A percentile compares a stretch with the other conserved stretches of the same genome.
Conservation (phyloP, 2,113 vertebrate genomes). For the Prinia subflava region DNA sequence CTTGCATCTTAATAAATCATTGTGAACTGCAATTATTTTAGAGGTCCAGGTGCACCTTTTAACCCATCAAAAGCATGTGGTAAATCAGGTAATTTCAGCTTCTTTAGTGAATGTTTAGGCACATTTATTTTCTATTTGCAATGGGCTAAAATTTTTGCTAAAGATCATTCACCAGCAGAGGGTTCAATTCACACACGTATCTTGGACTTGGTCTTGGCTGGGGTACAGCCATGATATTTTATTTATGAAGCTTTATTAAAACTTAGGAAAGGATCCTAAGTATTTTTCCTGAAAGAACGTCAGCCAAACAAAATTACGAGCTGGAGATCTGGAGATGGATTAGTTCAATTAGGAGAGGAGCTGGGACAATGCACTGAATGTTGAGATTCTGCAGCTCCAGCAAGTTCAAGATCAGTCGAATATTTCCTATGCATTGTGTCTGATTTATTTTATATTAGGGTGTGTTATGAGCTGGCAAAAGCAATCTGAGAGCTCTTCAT, state of each 20-base stretch:
- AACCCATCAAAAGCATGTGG: neutral
- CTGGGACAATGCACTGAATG: neutral
- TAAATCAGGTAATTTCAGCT: neutral
- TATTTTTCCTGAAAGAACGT: slow-evolving; percentile 2
- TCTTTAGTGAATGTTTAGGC: neutral
- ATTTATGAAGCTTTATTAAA: slow-evolving; percentile 14
- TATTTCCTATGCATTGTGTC: neutral
- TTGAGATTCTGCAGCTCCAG: neutral
- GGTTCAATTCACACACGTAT: slow-evolving; percentile 9
- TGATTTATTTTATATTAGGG: neutral
- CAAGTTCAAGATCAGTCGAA: neutral
- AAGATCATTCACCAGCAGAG: slow-evolving; percentile 32
- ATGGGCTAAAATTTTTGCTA: neutral
- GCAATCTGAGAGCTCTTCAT: neutral
- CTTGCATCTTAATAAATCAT: neutral
- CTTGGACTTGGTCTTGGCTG: neutral
- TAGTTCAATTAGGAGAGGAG: neutral
- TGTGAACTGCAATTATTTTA: neutral
- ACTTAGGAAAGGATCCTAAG: neutral
- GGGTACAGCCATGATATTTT: neutral
- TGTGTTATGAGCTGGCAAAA: neutral
- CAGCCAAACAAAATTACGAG: neutral
- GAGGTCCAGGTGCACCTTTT: neutral
- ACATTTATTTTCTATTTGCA: neutral
- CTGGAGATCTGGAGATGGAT: neutral